phyloP scores from a whole-genome alignment of 2,797 vertebrate species.

The Typhlichthys subterraneus region DNA sequence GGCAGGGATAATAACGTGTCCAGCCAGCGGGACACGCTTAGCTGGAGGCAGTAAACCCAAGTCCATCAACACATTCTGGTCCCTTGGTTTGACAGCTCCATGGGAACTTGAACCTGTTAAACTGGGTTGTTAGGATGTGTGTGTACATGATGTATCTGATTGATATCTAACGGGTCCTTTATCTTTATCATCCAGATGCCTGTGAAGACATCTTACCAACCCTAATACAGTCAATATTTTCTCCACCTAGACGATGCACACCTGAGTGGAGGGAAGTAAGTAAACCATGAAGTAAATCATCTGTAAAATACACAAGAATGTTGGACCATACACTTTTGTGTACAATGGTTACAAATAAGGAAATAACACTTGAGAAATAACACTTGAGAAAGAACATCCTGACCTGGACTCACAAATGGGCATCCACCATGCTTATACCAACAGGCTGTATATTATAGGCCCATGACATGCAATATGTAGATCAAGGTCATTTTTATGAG shows the following conservation, averaged over 20 bases:
- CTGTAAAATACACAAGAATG: not conserved
- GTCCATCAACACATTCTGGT: slow-evolving; percentile 22
- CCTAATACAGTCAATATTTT: slow-evolving; percentile 46
- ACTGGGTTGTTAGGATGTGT: too few relatives aligned
- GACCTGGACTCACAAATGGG: not conserved
- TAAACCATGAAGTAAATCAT: slow-evolving; percentile 12
- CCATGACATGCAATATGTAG: not conserved
- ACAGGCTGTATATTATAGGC: not conserved
- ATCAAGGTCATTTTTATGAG: not conserved
- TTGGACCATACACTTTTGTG: not conserved
- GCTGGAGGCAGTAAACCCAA: slow-evolving; percentile 27
- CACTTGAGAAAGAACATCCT: not conserved
- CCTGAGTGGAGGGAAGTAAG: slow-evolving; percentile 63
- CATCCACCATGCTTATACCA: not conserved
- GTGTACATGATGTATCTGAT: too few relatives aligned
- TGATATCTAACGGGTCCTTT: too few relatives aligned
- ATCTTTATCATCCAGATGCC: slow-evolving; percentile 35
- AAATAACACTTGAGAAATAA: not conserved
- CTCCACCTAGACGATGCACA: slow-evolving; percentile 49
- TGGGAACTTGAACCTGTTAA: too few relatives aligned
- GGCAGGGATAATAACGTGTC: slow-evolving; percentile 57
- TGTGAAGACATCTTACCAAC: slow-evolving; percentile 43
- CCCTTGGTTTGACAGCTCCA: slow-evolving; percentile 11
- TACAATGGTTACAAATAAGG: not conserved
- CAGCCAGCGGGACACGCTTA: slow-evolving; percentile 38